Percentiles rank a stretch among this genome's conserved stretches.
Evolutionary conservation across 30 jellyfish, hydroid and myxozoan genomes (phyloP).

Genomic region (Turritopsis dohrnii): DNA sequence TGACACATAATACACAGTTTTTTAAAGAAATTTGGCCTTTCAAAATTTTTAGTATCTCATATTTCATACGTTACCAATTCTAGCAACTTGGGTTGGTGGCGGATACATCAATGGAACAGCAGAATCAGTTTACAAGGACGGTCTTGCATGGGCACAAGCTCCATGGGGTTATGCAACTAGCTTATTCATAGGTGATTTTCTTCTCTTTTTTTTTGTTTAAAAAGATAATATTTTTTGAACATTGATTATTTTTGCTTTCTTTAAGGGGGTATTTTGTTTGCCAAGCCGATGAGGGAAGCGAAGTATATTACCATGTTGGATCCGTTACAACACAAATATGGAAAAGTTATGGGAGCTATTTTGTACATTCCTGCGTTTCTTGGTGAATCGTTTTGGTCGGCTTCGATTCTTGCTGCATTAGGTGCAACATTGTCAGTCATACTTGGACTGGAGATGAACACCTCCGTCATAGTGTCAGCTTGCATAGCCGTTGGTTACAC

Average conservation of each 20-base stretch:
- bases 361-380: conserved; percentile 88
- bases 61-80: not conserved
- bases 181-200: conserved; percentile 63
- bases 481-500: conserved; percentile 77
- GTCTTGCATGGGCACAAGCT: conserved; percentile 93
- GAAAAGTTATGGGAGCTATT: conserved; percentile 85
- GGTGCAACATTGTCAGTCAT: conserved; percentile 92
- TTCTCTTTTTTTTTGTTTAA: not conserved
- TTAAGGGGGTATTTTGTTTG: conserved; percentile 84
- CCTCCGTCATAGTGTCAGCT: conserved; percentile 78
- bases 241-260: not conserved
- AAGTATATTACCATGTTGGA: conserved; percentile 93
- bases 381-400: conserved; percentile 95
- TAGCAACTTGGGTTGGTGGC: conserved; percentile 99
- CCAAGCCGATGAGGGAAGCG: conserved; percentile 76
- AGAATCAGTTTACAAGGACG: conserved; percentile 81
- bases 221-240: not conserved
- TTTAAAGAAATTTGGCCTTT: no score
- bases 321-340: conserved; percentile 88
- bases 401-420: conserved; percentile 79
- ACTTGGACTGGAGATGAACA: conserved; percentile 58
- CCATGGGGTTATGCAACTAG: conserved; percentile 98
- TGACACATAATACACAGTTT: no score
- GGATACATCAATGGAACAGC: conserved; percentile 97
- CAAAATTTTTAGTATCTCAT: no score